phyloP scores from a whole-genome alignment of 2,113 vertebrate genomes.

The Varanus salvator region DNA sequence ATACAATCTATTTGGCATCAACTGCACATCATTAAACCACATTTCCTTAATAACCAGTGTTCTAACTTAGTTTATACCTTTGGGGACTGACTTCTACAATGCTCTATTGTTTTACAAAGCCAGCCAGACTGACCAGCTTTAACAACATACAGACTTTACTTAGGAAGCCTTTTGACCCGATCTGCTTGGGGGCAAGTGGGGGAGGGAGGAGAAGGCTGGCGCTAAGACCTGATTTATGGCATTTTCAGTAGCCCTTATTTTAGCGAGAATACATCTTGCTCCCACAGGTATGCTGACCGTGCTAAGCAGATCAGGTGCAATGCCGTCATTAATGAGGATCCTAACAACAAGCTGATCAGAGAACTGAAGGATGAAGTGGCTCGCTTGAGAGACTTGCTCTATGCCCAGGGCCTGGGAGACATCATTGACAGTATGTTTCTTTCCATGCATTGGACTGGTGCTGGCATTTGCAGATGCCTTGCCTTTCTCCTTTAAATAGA shows the following conservation, averaged over 20 bases:
- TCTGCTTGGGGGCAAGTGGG: too few species aligned
- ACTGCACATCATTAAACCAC: too few species aligned
- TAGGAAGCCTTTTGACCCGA: too few species aligned
- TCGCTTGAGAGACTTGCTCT: constrained; percentile 92
- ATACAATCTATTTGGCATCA: too few species aligned
- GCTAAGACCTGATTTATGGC: too few species aligned
- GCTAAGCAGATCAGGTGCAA: constrained; percentile 99
- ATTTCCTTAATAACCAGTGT: too few species aligned
- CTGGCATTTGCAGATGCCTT: background rate
- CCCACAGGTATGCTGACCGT: constrained; percentile 90
- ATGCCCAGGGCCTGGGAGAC: constrained; percentile 92
- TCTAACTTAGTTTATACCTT: too few species aligned
- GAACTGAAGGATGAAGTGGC: constrained; percentile 97
- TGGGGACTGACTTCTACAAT: too few species aligned
- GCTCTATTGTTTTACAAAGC: too few species aligned
- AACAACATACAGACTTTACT: too few species aligned
- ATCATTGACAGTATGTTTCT: constrained; percentile 93
- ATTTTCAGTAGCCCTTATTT: background rate
- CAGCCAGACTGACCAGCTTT: too few species aligned
- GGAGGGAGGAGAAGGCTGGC: too few species aligned
- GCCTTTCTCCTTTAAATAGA: background rate
- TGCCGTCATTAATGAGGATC: constrained; percentile 95
- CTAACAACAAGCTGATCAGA: constrained; percentile 94
- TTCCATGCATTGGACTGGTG: rapidly evolving
- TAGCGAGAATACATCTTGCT: background rate